Base-by-base conservation (phyloP, 2,113 vertebrate genomes). In the Calidris pygmaea region DNA sequence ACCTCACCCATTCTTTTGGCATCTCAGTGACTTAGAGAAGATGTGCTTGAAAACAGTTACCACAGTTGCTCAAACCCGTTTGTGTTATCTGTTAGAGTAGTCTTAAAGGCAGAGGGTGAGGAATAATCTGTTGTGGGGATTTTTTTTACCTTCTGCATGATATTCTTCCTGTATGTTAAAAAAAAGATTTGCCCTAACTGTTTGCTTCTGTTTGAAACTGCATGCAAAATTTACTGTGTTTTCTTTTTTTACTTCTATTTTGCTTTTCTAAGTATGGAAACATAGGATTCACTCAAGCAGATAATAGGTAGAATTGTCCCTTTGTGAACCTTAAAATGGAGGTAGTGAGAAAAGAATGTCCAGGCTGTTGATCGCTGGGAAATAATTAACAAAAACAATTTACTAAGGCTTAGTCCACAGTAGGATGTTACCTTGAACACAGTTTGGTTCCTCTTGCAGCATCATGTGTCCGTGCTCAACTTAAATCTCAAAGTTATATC, bases 371-470 rank as follows among this genome's bases (percentile, higher is more conserved):
- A 62, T 81, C 65, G 35, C 47, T 84, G 65, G 84, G 37, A 86
- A 94, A 84, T 93, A 95, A 87, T 91, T 90, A 74, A 87, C 67
- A 82, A 87, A 82, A 75, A 6, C 10, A 80, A n/a, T 83, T 70
- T 67, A 30, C 47, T 55, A 1, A 77, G 82, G 21, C 41, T 50
- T 87, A 73, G 24, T 90, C 50, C 43, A 13, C 39, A 47, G 87
- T 58, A 58, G 45, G 81, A 85, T 90, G 75, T 83, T 96, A 73
- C 84, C 30, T 55, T 79, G 66, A 93, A 48, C 34, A 70, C 30
- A 27, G 35, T 80, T 58, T 7, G 37, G 81, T 66, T 89, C n/a
- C 21, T 89, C 75, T 77, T 73, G 18, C 1, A 53, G 58, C 22
- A 29, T 76, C 35, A 2, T 73, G 20, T 63, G 70, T 85, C 87